These are phyloP conservation scores for Iselma pallidipennis DNA, from an alignment of 2,888 invertebrate genomes.

Conservation along the genomic window DNA sequence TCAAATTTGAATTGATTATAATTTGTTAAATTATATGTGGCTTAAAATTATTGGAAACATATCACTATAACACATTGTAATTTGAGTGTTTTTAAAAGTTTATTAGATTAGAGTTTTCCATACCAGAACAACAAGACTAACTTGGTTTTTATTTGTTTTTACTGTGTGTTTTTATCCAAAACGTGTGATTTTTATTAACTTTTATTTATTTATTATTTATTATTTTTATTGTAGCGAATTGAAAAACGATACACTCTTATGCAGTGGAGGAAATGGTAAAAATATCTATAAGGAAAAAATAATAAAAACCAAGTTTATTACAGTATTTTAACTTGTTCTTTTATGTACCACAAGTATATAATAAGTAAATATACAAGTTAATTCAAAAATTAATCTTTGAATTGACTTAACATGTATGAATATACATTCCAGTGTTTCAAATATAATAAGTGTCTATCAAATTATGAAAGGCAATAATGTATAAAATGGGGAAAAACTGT, in stretches of 20 bases:
- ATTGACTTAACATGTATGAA: neutral
- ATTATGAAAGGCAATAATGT: neutral
- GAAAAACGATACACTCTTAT: slow-evolving; percentile 38
- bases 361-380: no score
- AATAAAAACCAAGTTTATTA: slow-evolving; percentile 36
- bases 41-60: slow-evolving; percentile 6
- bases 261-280: slow-evolving; percentile 39
- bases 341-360: no score
- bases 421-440: neutral
- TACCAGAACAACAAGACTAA: no score
- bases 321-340: no score
- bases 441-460: neutral
- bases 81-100: slow-evolving; percentile 13
- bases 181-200: slow-evolving; percentile 12
- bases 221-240: slow-evolving; percentile 38
- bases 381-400: no score
- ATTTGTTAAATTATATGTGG: neutral
- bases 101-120: no score
- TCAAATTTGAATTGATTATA: slow-evolving; percentile 1
- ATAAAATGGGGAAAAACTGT: neutral
- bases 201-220: slow-evolving; percentile 16
- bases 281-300: slow-evolving; percentile 6
- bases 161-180: slow-evolving; percentile 17
- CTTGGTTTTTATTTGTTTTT: slow-evolving; percentile 32
- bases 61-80: slow-evolving; percentile 24